Evolutionary conservation across 2,888 invertebrate genomes (phyloP), one percentile per base, ranked within the genome.

Genomic region (Aplocera efformata): DNA sequence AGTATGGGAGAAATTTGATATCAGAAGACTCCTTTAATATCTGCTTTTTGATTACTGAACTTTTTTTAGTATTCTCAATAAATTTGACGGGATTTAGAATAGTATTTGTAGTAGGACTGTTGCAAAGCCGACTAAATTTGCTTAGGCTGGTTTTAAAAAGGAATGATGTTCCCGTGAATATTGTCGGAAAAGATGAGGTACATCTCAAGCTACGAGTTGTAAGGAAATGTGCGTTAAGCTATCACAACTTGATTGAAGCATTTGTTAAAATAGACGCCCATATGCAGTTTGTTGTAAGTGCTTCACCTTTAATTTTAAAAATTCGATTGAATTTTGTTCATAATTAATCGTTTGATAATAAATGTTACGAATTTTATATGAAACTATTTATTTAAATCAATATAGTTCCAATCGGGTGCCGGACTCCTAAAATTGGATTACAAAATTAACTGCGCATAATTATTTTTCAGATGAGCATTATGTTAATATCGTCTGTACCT

Each of bases 401-500:
- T n/a, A n/a, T n/a, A n/a, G n/a, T n/a, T n/a, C n/a, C n/a, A n/a
- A n/a, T n/a, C n/a, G n/a, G n/a, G n/a, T n/a, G n/a, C n/a, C n/a
- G n/a, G n/a, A n/a, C n/a, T n/a, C n/a, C n/a, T n/a, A n/a, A n/a
- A 17, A 17, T 5, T 17, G 13, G 5, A 5, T 5, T 17, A 17
- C 5, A 3, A 17, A 17, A 17, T 5, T 17, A n/a, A 17, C 13
- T 3, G 13, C 13, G 5, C 13, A 17, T 3, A 17, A 17, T 17
- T 17, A 17, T 17, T 17, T 17, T 17, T 17, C 13, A 17, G 13
- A 17, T 17, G 13, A 17, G 13, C 13, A 17, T 17, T 17, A 17
- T 17, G 13, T 17, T 17, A 17, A 17, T 17, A 17, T 17, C 13
- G 5, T 17, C 29, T 38, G 49, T 40, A 32, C 37, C 41, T 26